Conservation (phyloP, 2,797 vertebrate genomes). For the Smutsia temminckii region DNA sequence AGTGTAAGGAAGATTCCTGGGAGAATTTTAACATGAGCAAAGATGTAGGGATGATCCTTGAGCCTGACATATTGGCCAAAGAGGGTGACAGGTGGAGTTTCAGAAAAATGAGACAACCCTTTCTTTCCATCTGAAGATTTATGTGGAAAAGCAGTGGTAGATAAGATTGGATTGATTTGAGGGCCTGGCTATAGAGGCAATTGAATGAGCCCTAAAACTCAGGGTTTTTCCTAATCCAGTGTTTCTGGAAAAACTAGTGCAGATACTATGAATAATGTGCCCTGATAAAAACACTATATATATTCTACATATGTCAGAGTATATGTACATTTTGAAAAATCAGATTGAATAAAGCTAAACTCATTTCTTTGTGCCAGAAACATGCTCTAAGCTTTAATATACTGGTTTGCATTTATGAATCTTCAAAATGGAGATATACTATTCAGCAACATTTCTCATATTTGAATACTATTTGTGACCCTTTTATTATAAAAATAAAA, state of each 20-base stretch:
- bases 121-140: background rate
- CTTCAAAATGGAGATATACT: background rate
- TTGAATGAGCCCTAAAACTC: background rate
- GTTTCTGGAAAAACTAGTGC: background rate
- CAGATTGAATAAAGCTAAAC: background rate
- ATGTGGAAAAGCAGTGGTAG: background rate
- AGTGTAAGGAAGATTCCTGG: background rate
- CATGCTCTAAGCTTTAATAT: background rate
- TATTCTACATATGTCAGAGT: background rate
- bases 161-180: too few relatives aligned
- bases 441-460: background rate
- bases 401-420: background rate
- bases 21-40: background rate
- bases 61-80: background rate
- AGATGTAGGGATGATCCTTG: background rate
- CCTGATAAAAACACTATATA: background rate
- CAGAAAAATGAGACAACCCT: background rate
- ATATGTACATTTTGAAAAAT: background rate
- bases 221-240: background rate
- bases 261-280: background rate
- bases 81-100: background rate
- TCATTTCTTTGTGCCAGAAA: background rate
- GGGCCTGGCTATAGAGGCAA: background rate
- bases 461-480: background rate
- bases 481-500: background rate